Base-by-base conservation (phyloP, 64 coral and sea anemone species). In the Pachyseris speciosa region DNA sequence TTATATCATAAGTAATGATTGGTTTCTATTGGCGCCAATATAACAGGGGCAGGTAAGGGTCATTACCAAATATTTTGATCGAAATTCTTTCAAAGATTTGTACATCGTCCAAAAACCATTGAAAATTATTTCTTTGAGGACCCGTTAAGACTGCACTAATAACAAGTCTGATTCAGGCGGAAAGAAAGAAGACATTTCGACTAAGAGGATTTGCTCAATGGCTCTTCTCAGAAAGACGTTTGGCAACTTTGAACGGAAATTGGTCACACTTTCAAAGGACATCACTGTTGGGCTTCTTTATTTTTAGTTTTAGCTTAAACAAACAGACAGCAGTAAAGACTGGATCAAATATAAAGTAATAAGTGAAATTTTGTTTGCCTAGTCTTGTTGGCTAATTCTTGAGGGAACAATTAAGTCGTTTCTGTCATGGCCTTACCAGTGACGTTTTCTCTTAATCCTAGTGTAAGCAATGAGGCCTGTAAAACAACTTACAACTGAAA, bases 1-100 rank as follows among this genome's bases (percentile, higher is more conserved):
- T 70, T 70, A 39, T 70, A 70, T 70, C 67, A 39, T 19, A 70
- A 70, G 67, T 40, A 17, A 39, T 37, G 67, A 70, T 70, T 34
- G 64, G 64, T 16, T 30, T 67, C 13, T 32, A 17, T 13, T 70
- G 38, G 13, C 16, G 67, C 67, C 0, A 22, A 70, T 1, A 70
- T 70, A 40, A 3, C 7, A 65, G 29, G 8, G 8, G 2, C 13
- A 13, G 33, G 29, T 33, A 64, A 68, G 32, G 32, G 65, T 68
- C 65, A 33, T 11, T 2, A 36, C 16, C 29, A 33, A 36, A 68
- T 32, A 68, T 68, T 55, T 64, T 3, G 59, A 64, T 24, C 59
- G 20, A 9, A 64, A 28, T 64, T 45, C 6, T 4, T 64, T 28
- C 27, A 7, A 7, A 64, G 27, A 0, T 27, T 64, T 64, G 3